Evolutionary conservation across 2,888 invertebrate genomes (phyloP), one percentile per base, ranked within the genome.

Genomic region (Ptilodon capucinus): DNA sequence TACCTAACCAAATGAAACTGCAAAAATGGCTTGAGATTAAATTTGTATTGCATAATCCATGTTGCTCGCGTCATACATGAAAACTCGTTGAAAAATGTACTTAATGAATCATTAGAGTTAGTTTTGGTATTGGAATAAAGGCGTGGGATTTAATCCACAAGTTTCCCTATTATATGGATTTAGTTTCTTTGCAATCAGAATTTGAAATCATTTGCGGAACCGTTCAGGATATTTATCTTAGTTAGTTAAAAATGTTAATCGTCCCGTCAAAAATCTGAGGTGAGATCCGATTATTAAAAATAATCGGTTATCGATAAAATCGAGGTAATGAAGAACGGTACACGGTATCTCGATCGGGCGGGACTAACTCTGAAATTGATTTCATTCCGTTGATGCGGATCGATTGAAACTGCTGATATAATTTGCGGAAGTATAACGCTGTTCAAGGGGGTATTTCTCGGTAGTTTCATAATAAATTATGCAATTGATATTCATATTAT

Each of bases 311-410:
- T 62, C 71, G 90, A 91, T 88, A 90, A 87, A 86, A 90, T 90
- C 90, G 76, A 83, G 79, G 84, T 88, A 90, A 90, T 88, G 86
- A 88, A 87, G 86, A 85, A 86, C 86, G 83, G 86, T 81, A 79
- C 76, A 69, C 68, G 71, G 77, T 79, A 86, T 85, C 80, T 72
- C 74, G 84, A 84, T 86, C 79, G 68, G 64, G 55, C 35, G 35
- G 61, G 58, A 65, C 69, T 68, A 79, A 81, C 74, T 79, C 76
- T 76, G 77, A 84, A 87, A 88, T 89, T 86, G 88, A 88, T 89
- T 90, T 86, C 81, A 79, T 85, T 84, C 80, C 81, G 73, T 74
- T 77, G 82, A 77, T 74, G 78, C 77, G 76, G 71, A 68, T 68
- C 74, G 85, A 88, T 86, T 68, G 75, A 73, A 74, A 68, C 61